These are phyloP conservation scores for Vireo griseus DNA, from an alignment of 2,797 vertebrate species.

Conservation along the genomic window DNA sequence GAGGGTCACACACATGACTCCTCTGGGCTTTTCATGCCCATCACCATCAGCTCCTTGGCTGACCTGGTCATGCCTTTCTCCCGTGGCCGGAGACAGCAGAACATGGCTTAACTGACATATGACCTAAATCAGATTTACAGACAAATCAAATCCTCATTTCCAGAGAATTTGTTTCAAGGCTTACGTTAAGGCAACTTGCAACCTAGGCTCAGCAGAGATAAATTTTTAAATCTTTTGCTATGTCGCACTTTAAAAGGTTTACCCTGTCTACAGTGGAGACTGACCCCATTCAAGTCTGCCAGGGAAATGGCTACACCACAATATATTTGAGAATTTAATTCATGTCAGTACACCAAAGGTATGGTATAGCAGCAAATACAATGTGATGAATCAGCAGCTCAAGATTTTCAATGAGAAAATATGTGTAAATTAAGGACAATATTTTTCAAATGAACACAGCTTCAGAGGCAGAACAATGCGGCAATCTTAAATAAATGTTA, in stretches of 20 bases:
- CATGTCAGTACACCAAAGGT: neutral
- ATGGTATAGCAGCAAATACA: neutral
- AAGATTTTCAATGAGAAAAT: neutral
- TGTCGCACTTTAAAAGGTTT: neutral
- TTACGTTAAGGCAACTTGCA: slow-evolving; percentile 31
- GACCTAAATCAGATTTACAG: slow-evolving; percentile 56
- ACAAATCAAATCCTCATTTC: slow-evolving; percentile 34
- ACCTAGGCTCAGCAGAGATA: neutral
- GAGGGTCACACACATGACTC: neutral
- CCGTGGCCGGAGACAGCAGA: neutral
- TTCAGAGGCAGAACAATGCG: neutral
- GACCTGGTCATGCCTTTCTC: slow-evolving; percentile 4
- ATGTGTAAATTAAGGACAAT: neutral
- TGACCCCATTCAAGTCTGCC: slow-evolving; percentile 2
- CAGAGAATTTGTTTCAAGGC: slow-evolving; percentile 33
- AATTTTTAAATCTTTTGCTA: neutral
- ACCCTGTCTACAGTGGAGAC: neutral
- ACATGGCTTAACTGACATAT: slow-evolving; percentile 24
- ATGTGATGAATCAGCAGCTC: neutral
- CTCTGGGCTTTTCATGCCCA: neutral
- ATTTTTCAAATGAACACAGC: neutral
- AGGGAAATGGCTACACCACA: neutral
- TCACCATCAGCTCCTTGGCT: neutral
- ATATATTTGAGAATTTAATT: neutral
- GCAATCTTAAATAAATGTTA: neutral